Percentiles rank a stretch among this genome's conserved stretches.
Conservation (phyloP, 2,888 invertebrate genomes). For the Oligia strigilis region DNA sequence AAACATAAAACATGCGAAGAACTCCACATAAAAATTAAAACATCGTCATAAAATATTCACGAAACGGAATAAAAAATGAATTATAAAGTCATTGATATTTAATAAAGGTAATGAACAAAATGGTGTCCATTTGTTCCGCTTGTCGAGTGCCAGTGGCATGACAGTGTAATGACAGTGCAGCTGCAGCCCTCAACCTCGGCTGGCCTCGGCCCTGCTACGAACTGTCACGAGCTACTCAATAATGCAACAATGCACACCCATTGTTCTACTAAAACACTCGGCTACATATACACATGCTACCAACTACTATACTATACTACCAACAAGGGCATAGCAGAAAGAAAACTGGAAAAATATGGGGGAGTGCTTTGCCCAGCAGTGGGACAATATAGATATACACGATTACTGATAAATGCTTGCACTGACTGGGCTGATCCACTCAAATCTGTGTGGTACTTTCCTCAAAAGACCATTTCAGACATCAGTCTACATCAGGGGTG, state of each 20-base stretch:
- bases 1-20: constrained; percentile 2
- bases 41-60: constrained; percentile 35
- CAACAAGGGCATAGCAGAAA: neutral
- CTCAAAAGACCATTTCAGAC: too few species aligned
- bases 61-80: constrained; percentile 44
- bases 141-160: constrained; percentile 75
- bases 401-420: too few species aligned
- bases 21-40: neutral
- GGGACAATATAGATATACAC: neutral
- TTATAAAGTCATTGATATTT: constrained; percentile 61
- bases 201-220: constrained; percentile 60
- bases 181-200: constrained; percentile 75
- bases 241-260: constrained; percentile 84
- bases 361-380: neutral
- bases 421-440: too few species aligned
- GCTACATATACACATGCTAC: constrained; percentile 60
- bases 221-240: constrained; percentile 82
- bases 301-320: neutral
- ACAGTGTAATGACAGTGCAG: constrained; percentile 83
- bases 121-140: constrained; percentile 85
- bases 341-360: neutral
- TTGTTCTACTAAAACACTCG: constrained; percentile 73
- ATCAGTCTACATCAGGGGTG: too few species aligned
- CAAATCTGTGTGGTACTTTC: too few species aligned
- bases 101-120: constrained; percentile 76